These are phyloP conservation scores for Channa striata DNA, from an alignment of 2,797 vertebrate genomes.

Conservation along the genomic window DNA sequence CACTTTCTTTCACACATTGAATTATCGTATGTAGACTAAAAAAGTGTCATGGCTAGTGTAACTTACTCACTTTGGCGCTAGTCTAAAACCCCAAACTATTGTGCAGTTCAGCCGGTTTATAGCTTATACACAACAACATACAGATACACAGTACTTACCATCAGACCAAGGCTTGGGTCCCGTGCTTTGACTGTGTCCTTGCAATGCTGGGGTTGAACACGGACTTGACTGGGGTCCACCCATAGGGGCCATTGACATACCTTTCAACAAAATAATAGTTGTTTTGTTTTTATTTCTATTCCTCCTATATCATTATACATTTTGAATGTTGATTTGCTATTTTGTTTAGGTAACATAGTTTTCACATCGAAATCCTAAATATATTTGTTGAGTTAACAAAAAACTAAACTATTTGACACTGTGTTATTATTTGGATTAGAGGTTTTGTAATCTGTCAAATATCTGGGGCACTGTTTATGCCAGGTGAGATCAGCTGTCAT, in stretches of 20 bases:
- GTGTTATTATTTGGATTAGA: neutral
- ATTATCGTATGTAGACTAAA: slow-evolving; percentile 3
- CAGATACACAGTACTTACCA: slow-evolving; percentile 71
- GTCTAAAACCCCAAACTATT: neutral
- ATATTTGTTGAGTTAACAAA: too few relatives aligned
- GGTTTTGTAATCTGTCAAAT: neutral
- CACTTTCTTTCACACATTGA: neutral
- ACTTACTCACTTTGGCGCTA: neutral
- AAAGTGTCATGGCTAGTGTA: neutral
- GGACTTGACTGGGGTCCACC: slow-evolving; percentile 80
- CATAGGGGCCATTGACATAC: slow-evolving; percentile 83
- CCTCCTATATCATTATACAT: fast-evolving
- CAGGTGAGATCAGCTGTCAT: neutral
- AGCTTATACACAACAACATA: neutral
- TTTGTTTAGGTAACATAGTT: too few relatives aligned
- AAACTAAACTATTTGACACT: too few relatives aligned
- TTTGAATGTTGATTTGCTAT: neutral
- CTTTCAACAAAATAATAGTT: slow-evolving; percentile 70
- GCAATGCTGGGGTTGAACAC: slow-evolving; percentile 82
- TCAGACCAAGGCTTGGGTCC: slow-evolving; percentile 89
- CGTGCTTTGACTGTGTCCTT: slow-evolving; percentile 81
- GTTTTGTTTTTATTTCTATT: neutral
- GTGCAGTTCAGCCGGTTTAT: neutral
- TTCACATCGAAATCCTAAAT: too few relatives aligned
- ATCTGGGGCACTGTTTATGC: neutral